Base-by-base conservation (phyloP, 2,113 vertebrate genomes). In the Morone saxatilis region DNA sequence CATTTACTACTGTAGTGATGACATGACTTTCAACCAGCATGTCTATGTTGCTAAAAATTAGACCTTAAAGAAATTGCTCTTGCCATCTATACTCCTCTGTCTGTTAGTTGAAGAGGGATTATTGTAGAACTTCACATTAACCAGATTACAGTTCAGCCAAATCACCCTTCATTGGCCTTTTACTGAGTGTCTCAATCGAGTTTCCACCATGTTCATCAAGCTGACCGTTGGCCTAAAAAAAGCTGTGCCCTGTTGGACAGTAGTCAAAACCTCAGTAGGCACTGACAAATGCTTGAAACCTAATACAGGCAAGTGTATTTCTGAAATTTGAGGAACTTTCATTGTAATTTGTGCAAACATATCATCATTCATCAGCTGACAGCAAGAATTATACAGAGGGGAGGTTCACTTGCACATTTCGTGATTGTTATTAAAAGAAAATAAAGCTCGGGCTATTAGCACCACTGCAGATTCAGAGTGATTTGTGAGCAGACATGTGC, bases 1-100 rank as follows among this genome's bases (percentile, higher is more conserved):
- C 78, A 86, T 74, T 71, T 50, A 71, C 14, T 65, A 43, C 85
- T 62, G 73, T 67, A 22, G 25, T 48, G 45, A 83, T 75, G 75
- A 75, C 60, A 63, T 79, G 60, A 63, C 72, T 67, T 31, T 80
- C 40, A 77, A 43, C 60, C 45, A 85, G 54, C n/a, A 40, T 56
- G 59, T 50, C 51, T 74, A 65, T 68, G 63, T 7, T 36, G 54
- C 7, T 50, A 5, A 68, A 31, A 61, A 66, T 38, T 7, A 71
- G 51, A 43, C 20, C 13, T 65, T 48, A 45, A 72, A 61, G 43
- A 57, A 60, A 63, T 60, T 73, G 50, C 63, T 56, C 61, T 57
- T 65, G 66, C 45, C 19, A 50, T 82, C 57, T 51, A 51, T 5
- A 54, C n/a, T 63, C 72, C 69, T 60, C 82, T 48, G 31, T 84